Evolutionary conservation across 2,113 vertebrate genomes (phyloP), one percentile per base, ranked within the genome.

Genomic region (Poecile atricapillus): DNA sequence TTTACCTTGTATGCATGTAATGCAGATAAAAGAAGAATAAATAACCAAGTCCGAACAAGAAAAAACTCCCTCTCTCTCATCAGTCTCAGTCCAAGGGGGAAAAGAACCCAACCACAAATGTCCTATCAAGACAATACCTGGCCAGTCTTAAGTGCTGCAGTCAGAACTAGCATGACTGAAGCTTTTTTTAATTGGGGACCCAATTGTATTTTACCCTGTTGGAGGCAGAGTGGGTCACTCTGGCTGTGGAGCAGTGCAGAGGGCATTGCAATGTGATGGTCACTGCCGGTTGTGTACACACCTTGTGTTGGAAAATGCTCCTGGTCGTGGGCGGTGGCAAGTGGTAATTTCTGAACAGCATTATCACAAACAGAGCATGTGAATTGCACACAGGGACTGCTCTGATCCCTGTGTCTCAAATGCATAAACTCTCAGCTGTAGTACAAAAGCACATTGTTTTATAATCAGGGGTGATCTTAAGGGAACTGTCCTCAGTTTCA

Each of bases 371-470:
- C 13, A 13, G 35, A 86, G 67, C 11, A 1, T 6, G 18, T 35
- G 69, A 52, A 37, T 4, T 37, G 39, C 25, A 22, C 25, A 27
- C n/a, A 17, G 22, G 9, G 39, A 49, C 27, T 49, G 20, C 41
- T 74, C n/a, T 64, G 12, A 49, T 33, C 31, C 33, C 37, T 39
- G 23, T 71, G 71, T 37, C 37, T 69, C 25, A 39, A 71, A 56
- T 0, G 2, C 19, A 8, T 5, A 6, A 59, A 18, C 41, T 56
- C 27, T 21, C 8, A 8, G 15, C 20, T 53, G 24, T 21, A 17
- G 30, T 14, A 63, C 37, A 27, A 31, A 85, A 79, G 46, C 39
- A 46, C 11, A 1, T 6, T 47, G 20, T 68, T 92, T 81, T 16
- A n/a, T 33, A 8, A 10, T 65, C 8, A 4, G 11, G 35, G 35